phyloP scores from a whole-genome alignment of 2,797 vertebrate species.

The Acanthis flammea region DNA sequence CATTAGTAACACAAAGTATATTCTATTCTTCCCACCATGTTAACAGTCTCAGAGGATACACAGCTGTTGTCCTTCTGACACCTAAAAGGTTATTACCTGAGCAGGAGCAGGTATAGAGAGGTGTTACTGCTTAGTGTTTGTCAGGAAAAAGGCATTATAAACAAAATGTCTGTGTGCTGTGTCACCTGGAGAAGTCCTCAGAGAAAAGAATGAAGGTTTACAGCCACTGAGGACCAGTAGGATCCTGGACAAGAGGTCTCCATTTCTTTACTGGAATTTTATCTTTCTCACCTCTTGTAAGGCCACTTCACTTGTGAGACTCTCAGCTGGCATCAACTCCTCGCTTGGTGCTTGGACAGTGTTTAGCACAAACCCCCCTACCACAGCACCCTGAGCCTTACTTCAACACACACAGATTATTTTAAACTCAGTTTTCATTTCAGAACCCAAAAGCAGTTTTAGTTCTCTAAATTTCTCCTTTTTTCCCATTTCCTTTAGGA shows the following conservation, averaged over 20 bases:
- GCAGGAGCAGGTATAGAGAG: background rate
- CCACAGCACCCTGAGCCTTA: background rate
- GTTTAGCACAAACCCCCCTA: background rate
- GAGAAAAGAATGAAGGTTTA: background rate
- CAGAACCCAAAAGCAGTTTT: background rate
- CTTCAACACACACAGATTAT: background rate
- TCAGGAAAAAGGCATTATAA: background rate
- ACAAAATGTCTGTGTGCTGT: background rate
- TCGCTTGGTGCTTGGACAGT: background rate
- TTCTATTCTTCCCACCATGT: background rate
- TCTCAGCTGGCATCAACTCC: background rate
- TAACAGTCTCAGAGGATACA: background rate
- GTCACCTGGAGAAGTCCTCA: background rate
- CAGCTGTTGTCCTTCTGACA: background rate
- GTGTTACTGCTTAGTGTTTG: background rate
- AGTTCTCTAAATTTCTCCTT: background rate
- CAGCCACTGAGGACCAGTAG: background rate
- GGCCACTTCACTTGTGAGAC: background rate
- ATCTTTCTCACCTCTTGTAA: background rate
- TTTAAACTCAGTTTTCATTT: background rate
- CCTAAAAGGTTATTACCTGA: background rate
- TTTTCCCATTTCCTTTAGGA: slow-evolving; percentile 31
- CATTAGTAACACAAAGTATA: background rate
- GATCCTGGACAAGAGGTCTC: background rate
- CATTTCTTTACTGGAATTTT: background rate